Conservation (phyloP, 1,140 invertebrate species). For the Lepidurus arcticus region DNA sequence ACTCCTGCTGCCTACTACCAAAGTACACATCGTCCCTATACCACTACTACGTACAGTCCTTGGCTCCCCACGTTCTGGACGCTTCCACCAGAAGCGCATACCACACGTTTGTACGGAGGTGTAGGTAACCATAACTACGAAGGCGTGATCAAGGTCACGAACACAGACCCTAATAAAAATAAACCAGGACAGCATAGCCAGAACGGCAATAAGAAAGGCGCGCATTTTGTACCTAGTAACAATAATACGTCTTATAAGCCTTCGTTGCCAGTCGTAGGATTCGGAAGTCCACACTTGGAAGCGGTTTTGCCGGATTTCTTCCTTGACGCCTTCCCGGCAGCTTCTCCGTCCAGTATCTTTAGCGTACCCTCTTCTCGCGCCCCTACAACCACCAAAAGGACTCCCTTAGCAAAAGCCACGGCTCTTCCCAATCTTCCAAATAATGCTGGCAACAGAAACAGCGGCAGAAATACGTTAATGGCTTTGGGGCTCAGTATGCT, state of each 20-base stretch:
- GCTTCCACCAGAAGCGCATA: not conserved
- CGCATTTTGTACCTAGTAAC: not conserved
- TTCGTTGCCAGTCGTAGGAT: not conserved
- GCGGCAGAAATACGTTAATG: slow-evolving; percentile 1
- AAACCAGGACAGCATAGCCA: not conserved
- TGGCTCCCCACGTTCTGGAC: slow-evolving; percentile 5
- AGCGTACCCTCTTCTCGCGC: not conserved
- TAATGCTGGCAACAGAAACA: not conserved
- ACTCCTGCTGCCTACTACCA: not conserved
- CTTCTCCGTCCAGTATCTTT: not conserved
- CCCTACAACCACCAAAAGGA: not conserved
- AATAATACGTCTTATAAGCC: not conserved
- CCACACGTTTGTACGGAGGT: slow-evolving; percentile 29
- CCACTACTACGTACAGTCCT: slow-evolving; percentile 11
- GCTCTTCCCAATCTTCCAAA: not conserved
- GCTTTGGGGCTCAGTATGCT: slow-evolving; percentile 26
- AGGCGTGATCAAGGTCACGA: not conserved
- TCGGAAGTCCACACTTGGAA: slow-evolving; percentile 23
- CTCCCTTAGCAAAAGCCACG: not conserved
- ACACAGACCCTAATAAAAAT: not conserved
- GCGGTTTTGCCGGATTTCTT: slow-evolving; percentile 25
- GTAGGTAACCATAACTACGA: slow-evolving; percentile 27
- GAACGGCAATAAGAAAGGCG: not conserved
- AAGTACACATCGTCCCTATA: not conserved
- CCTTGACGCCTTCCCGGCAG: slow-evolving; percentile 20